phyloP scores from a whole-genome alignment of 2,888 invertebrate species.

The Trypoxylon attenuatum region DNA sequence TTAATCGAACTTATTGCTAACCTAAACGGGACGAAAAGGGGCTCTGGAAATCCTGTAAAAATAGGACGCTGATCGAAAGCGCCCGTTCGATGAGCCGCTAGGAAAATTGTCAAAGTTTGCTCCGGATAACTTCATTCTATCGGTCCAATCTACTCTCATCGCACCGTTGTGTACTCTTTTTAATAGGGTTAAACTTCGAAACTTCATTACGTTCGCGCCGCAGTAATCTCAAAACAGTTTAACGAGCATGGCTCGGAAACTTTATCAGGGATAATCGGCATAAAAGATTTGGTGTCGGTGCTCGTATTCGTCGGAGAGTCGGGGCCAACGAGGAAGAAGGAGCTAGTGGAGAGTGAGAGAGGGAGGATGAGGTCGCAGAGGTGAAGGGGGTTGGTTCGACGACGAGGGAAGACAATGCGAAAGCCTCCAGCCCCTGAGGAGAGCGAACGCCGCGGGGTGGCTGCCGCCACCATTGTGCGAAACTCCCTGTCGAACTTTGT shows the following conservation, averaged over 20 bases:
- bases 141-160: slow-evolving; percentile 14
- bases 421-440: slow-evolving; percentile 38
- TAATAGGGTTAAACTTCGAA: slow-evolving; percentile 27
- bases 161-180: slow-evolving; percentile 13
- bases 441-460: slow-evolving; percentile 39
- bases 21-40: not conserved
- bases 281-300: slow-evolving; percentile 36
- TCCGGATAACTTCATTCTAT: slow-evolving; percentile 11
- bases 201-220: slow-evolving; percentile 46
- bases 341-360: not conserved
- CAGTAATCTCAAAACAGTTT: slow-evolving; percentile 48
- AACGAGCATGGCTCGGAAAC: slow-evolving; percentile 45
- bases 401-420: slow-evolving; percentile 64
- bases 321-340: slow-evolving; percentile 1
- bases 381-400: slow-evolving; percentile 10
- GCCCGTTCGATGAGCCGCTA: slow-evolving; percentile 21
- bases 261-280: slow-evolving; percentile 52
- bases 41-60: not conserved
- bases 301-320: slow-evolving; percentile 21
- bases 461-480: slow-evolving; percentile 65
- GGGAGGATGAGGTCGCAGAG: too few relatives aligned
- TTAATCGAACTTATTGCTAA: not conserved
- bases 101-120: slow-evolving; percentile 25
- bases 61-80: slow-evolving; percentile 19
- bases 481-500: slow-evolving; percentile 65